Evolutionary conservation across 2,888 invertebrate species (phyloP).

Genomic region (Athripsodes cinereus): DNA sequence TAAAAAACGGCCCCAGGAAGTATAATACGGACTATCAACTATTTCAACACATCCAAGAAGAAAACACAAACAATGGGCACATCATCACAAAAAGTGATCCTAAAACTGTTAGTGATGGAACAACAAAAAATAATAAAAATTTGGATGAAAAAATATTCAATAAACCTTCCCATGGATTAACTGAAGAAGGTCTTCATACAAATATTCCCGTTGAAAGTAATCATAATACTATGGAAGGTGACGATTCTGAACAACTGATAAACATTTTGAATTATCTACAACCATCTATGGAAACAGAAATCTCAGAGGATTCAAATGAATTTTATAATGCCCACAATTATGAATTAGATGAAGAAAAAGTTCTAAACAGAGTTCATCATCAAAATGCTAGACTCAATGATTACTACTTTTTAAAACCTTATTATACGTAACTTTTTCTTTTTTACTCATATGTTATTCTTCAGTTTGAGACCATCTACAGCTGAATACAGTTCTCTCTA

Average conservation of each 20-base stretch:
- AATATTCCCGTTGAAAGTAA: background rate
- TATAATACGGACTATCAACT: conserved; percentile 39
- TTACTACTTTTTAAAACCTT: background rate
- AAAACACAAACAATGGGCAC: background rate
- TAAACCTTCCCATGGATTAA: too few species aligned
- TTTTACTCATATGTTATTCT: too few species aligned
- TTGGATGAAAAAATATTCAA: background rate
- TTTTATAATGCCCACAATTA: too few species aligned
- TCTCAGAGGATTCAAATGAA: too few species aligned
- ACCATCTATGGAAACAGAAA: background rate
- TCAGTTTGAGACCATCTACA: too few species aligned
- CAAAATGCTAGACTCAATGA: conserved; percentile 16
- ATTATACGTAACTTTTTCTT: too few species aligned
- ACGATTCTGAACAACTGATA: background rate
- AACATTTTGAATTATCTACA: background rate
- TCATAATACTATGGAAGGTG: background rate
- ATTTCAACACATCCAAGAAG: too few species aligned
- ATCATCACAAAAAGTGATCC: too few species aligned
- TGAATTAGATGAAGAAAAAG: conserved; percentile 17
- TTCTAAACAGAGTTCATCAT: conserved; percentile 22
- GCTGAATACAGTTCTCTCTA: too few species aligned
- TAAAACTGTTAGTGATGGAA: too few species aligned
- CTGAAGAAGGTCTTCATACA: background rate
- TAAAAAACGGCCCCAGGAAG: conserved; percentile 48
- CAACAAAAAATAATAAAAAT: too few species aligned